Evolutionary conservation across 2,888 invertebrate genomes (phyloP).

Genomic region (Teleiodes luculella): DNA sequence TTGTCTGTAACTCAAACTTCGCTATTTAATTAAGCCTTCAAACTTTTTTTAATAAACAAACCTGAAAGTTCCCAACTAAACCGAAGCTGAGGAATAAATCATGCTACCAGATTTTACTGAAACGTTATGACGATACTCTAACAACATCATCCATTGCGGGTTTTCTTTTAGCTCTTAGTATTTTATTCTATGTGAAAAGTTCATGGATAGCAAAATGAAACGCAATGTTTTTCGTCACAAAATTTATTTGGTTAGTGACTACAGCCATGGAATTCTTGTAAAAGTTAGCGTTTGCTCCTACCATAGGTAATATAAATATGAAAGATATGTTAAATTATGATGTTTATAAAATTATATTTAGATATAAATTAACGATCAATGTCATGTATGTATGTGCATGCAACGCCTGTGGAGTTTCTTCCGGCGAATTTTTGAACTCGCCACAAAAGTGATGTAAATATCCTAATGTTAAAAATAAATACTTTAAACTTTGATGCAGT

Average conservation of each 20-base stretch:
- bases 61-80: slow-evolving; percentile 10
- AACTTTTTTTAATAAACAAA: slow-evolving; percentile 12
- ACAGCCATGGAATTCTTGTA: slow-evolving; percentile 10
- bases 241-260: neutral
- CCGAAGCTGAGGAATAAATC: slow-evolving; percentile 1
- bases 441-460: no score
- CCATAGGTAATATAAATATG: no score
- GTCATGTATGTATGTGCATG: no score
- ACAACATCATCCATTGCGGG: neutral
- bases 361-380: no score
- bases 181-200: neutral
- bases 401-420: no score
- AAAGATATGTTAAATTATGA: no score
- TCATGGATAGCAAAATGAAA: neutral
- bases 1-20: neutral
- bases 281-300: slow-evolving; percentile 6
- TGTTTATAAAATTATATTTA: no score
- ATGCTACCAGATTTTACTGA: neutral
- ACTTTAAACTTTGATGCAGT: no score
- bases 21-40: slow-evolving; percentile 9
- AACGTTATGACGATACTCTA: neutral
- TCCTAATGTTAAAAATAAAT: no score
- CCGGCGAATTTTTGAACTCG: no score
- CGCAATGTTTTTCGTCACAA: neutral
- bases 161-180: neutral